Percentiles rank a stretch among this genome's conserved stretches.
Evolutionary conservation across 30 jellyfish, hydroid and myxozoan genomes (phyloP).

Genomic region (Catostylus mosaicus): DNA sequence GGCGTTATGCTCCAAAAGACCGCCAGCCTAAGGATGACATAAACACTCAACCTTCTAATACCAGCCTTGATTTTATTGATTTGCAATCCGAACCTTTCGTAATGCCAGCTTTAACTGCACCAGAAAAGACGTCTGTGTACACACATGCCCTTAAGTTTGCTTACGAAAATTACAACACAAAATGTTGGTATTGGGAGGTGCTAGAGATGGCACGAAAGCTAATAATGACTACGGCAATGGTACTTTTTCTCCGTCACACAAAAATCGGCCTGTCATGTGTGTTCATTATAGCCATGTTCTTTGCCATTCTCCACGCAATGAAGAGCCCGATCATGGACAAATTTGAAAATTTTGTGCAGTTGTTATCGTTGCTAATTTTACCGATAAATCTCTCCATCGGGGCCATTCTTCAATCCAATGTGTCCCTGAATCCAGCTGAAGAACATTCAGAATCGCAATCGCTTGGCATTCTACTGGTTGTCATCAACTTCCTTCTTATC

Average conservation of each 20-base stretch:
- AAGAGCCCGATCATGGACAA: conserved; percentile 35
- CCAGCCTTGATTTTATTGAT: no score
- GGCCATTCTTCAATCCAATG: conserved; percentile 26
- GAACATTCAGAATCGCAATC: conserved; percentile 12
- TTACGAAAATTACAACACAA: conserved; percentile 34
- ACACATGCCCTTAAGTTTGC: conserved; percentile 23
- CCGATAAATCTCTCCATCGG: conserved; percentile 48
- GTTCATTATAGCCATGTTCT: conserved; percentile 10
- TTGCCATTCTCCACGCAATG: conserved; percentile 46
- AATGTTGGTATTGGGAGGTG: conserved; percentile 61
- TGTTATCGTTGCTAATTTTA: conserved; percentile 27
- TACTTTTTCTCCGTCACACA: conserved; percentile 18
- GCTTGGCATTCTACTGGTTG: conserved; percentile 16
- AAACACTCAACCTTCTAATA: no score
- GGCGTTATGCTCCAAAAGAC: background rate
- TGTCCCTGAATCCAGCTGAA: background rate
- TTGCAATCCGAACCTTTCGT: no score
- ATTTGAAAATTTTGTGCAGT: conserved; percentile 46
- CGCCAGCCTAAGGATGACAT: no score
- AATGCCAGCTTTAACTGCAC: no score
- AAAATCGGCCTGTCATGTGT: conserved; percentile 20
- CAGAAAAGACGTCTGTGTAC: background rate
- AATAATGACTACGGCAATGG: conserved; percentile 35
- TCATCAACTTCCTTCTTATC: conserved; percentile 5
- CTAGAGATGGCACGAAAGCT: conserved; percentile 56